Evolutionary conservation across 1,140 invertebrate species (phyloP), one percentile per base, ranked within the genome.

Genomic region (Drosophila seguyi): DNA sequence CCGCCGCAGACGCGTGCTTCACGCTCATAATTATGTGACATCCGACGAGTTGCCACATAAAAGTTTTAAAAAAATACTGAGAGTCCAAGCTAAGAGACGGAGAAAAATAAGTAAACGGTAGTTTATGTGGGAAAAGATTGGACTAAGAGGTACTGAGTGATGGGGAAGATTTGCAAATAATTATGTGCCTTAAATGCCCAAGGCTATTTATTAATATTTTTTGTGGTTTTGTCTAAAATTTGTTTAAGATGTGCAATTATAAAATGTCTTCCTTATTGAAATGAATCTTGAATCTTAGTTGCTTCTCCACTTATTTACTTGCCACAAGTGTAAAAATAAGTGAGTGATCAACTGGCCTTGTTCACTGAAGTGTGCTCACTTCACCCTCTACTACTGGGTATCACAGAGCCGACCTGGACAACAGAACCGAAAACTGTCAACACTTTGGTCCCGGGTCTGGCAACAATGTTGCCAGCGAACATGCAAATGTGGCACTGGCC

Each of bases 1-100:
- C 50, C 62, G 53, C 73, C 58, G 38, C 68, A 66, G 69, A 68
- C 45, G 74, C 48, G 50, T 75, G 81, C 71, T 75, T 60, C 58
- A 60, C 50, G 77, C 61, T 85, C 86, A 86, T 90, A 90, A 90
- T 90, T 90, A 90, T 90, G 81, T 85, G 86, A 81, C 81, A 81
- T 90, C 78, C 63, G 68, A 73, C 67, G 75, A 60, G 75, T 63
- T 69, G 73, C 75, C 60, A 36, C 57, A 74, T 83, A 67, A 75
- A 77, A 75, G 68, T 81, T 83, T 80, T n/a, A 27, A 71, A 88
- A 88, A 83, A 83, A 68, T 77, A 50, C 63, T 36, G 22, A 38
- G 41, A 38, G 61, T 14, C 66, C 50, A 47, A 36, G 45, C 55
- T 48, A 57, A 41, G 45, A 69, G 58, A 60, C 44, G 18, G 16